These are phyloP conservation scores for Sigmodon hispidus DNA, from an alignment of 2,113 vertebrate species.

Conservation along the genomic window DNA sequence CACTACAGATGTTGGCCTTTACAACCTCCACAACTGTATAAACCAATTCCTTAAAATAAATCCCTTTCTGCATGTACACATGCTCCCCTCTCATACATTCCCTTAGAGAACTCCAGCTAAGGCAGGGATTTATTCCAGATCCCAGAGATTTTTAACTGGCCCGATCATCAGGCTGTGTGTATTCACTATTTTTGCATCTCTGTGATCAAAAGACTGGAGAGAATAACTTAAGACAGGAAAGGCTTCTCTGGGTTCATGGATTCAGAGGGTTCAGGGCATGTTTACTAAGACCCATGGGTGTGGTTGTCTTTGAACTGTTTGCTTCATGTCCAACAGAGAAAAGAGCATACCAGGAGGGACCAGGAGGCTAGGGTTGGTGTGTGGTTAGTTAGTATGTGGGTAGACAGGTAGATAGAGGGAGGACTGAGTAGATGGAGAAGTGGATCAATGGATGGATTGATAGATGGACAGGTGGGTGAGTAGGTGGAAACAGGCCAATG, in stretches of 20 bases:
- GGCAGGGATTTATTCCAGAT: not conserved
- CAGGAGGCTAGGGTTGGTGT: not conserved
- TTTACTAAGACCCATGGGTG: not conserved
- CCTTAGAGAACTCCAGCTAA: not conserved
- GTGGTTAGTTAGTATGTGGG: not conserved
- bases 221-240: not conserved
- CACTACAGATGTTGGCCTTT: not conserved
- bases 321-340: not conserved
- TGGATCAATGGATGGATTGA: no score
- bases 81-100: not conserved
- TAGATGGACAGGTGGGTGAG: no score
- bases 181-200: not conserved
- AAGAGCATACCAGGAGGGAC: not conserved
- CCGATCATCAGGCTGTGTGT: not conserved
- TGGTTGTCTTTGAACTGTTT: not conserved
- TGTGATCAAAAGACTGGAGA: not conserved
- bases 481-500: no score
- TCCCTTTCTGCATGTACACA: not conserved
- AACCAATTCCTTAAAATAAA: conserved; percentile 21
- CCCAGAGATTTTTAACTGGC: not conserved
- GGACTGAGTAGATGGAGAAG: no score
- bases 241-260: not conserved
- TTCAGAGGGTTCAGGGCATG: not conserved
- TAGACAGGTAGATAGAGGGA: not conserved
- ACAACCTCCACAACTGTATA: not conserved